Conservation (phyloP, 1,140 invertebrate genomes). For the Brachionus manjavacas region DNA sequence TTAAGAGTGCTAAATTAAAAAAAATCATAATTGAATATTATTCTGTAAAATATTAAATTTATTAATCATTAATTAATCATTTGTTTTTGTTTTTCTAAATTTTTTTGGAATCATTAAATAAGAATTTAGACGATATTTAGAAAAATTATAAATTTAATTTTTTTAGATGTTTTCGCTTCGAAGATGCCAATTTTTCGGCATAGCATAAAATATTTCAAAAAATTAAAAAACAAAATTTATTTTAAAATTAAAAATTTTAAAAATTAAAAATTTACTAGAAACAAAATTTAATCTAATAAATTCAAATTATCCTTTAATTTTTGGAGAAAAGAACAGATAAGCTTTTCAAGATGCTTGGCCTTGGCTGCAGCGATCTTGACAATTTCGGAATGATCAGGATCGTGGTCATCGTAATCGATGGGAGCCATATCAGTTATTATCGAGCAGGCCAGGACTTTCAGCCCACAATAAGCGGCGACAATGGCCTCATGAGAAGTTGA, state of each 20-base stretch:
- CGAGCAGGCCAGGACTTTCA: slow-evolving; percentile 81
- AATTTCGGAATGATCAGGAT: slow-evolving; percentile 82
- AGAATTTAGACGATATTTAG: too few species aligned
- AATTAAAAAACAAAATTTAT: background rate
- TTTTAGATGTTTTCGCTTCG: too few species aligned
- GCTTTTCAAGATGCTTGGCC: slow-evolving; percentile 45
- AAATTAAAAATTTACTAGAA: background rate
- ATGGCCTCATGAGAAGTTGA: slow-evolving; percentile 86
- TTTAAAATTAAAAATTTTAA: background rate
- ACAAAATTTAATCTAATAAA: background rate
- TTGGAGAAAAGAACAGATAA: slow-evolving; percentile 9
- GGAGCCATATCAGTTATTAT: slow-evolving; percentile 85
- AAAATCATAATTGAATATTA: too few species aligned
- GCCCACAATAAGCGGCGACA: slow-evolving; percentile 79
- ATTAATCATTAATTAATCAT: too few species aligned
- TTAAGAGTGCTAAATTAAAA: too few species aligned
- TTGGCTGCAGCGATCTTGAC: slow-evolving; percentile 70
- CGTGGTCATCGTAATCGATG: slow-evolving; percentile 69
- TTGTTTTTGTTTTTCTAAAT: too few species aligned
- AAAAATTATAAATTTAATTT: too few species aligned
- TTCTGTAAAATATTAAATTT: too few species aligned
- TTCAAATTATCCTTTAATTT: background rate
- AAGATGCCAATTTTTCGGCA: too few species aligned
- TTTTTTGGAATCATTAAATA: too few species aligned
- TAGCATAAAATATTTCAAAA: background rate